Evolutionary conservation across 2,113 vertebrate species (phyloP).

Genomic region (Sinocyclocheilus anophthalmus): DNA sequence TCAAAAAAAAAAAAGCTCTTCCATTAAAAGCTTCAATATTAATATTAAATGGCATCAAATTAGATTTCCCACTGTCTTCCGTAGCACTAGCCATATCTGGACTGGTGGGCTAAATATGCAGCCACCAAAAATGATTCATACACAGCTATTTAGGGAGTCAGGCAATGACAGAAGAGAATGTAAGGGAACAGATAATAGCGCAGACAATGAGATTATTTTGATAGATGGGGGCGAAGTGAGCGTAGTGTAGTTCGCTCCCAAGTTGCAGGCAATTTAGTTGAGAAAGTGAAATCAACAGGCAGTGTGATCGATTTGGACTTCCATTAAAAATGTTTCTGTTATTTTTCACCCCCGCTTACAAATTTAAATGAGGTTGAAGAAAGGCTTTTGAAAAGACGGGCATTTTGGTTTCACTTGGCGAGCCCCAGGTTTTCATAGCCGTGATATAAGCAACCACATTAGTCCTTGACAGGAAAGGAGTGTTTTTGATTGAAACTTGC

Average conservation of each 20-base stretch:
- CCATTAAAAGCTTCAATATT: constrained; percentile 64
- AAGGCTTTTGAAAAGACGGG: constrained; percentile 49
- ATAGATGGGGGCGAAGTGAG: constrained; percentile 60
- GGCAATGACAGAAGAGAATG: constrained; percentile 57
- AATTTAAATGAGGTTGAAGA: constrained; percentile 46
- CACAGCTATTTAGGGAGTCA: constrained; percentile 64
- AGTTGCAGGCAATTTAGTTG: constrained; percentile 29
- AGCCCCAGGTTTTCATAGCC: constrained; percentile 56
- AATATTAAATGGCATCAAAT: constrained; percentile 69
- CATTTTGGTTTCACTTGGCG: constrained; percentile 53
- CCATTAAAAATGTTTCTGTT: not conserved
- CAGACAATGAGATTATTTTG: constrained; percentile 69
- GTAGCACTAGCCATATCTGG: constrained; percentile 63
- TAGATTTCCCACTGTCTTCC: constrained; percentile 61
- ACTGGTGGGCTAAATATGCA: constrained; percentile 65
- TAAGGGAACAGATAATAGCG: constrained; percentile 62
- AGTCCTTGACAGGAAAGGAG: too few species aligned
- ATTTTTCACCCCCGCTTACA: not conserved
- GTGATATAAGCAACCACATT: constrained; percentile 72
- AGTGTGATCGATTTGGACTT: not conserved
- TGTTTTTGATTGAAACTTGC: too few species aligned
- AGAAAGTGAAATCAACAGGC: constrained; percentile 1
- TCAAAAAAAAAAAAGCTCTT: constrained; percentile 61
- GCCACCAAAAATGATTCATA: constrained; percentile 72
- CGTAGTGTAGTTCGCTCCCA: constrained; percentile 16